phyloP scores from a whole-genome alignment of 2,797 vertebrate species.

The Florisuga fusca region DNA sequence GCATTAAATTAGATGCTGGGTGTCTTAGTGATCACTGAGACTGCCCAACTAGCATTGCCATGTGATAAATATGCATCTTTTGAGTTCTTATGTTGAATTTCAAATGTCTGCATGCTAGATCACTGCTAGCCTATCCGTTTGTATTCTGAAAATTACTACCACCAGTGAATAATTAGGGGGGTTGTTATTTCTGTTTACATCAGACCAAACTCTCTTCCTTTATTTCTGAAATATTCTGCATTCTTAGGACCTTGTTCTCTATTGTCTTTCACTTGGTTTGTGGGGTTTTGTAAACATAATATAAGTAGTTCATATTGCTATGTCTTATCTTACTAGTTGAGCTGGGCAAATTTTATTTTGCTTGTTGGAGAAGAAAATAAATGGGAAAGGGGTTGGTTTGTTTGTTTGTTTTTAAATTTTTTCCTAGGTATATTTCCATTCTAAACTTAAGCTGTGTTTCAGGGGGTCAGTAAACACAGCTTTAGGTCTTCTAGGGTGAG shows the following conservation, averaged over 20 bases:
- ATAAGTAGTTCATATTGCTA: background rate
- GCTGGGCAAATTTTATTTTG: background rate
- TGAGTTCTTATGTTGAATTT: background rate
- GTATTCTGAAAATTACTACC: background rate
- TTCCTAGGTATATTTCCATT: background rate
- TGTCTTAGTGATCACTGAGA: background rate
- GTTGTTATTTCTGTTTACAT: background rate
- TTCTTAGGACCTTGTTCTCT: background rate
- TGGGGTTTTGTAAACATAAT: background rate
- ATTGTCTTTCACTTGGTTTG: background rate
- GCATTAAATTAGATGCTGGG: background rate
- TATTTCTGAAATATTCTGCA: background rate
- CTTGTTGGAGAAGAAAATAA: background rate
- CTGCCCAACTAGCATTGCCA: background rate
- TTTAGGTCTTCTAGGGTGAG: background rate
- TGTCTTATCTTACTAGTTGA: background rate
- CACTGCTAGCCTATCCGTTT: background rate
- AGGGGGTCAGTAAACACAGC: background rate
- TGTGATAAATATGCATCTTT: constrained; percentile 5
- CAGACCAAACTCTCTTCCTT: background rate
- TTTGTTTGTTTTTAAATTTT: background rate
- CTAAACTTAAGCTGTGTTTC: background rate
- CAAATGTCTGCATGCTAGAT: background rate
- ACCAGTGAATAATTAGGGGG: background rate
- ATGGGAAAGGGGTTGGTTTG: background rate